phyloP scores from a whole-genome alignment of 2,888 invertebrate genomes.

The Clanis bilineata region DNA sequence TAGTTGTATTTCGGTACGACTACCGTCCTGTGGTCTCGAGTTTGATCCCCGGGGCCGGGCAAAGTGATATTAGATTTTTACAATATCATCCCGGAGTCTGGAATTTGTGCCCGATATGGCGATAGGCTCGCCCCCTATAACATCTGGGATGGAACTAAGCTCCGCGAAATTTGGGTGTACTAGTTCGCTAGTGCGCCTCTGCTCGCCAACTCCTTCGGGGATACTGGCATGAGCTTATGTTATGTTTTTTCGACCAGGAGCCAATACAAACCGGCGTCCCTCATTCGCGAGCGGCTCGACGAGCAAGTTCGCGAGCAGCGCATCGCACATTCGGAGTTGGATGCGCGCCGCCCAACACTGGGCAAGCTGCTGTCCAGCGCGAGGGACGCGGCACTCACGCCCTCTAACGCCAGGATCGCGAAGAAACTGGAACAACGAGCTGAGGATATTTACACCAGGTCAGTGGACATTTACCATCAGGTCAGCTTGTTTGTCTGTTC shows the following conservation, averaged over 20 bases:
- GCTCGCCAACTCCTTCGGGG: no score
- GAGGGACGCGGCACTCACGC: conserved; percentile 89
- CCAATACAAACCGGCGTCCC: conserved; percentile 91
- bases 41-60: no score
- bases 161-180: no score
- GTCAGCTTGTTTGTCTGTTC: no score
- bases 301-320: conserved; percentile 95
- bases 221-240: no score
- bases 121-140: no score
- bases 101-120: no score
- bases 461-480: conserved; percentile 2
- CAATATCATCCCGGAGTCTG: no score
- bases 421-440: conserved; percentile 94
- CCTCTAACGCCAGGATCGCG: conserved; percentile 92
- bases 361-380: conserved; percentile 91
- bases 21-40: no score
- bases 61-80: no score
- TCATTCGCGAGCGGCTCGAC: conserved; percentile 93
- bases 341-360: conserved; percentile 92
- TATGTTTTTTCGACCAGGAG: conserved; percentile 70
- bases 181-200: no score
- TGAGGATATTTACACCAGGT: conserved; percentile 89
- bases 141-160: no score
- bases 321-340: conserved; percentile 90
- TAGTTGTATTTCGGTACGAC: not conserved